These are phyloP conservation scores for Aquatica leii DNA, from an alignment of 2,888 invertebrate genomes.

Conservation along the genomic window DNA sequence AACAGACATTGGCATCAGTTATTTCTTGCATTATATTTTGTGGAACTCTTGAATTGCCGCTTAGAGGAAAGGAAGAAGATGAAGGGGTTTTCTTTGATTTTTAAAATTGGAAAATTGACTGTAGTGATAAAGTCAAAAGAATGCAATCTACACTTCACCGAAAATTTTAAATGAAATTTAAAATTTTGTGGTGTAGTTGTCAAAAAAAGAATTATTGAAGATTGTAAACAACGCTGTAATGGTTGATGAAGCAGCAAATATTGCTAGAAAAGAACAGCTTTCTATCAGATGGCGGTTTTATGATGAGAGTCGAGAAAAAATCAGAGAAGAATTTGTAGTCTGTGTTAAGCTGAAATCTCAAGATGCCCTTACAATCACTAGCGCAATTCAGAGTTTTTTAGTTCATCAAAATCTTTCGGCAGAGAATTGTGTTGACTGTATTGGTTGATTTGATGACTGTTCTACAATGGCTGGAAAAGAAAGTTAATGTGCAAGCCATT, in stretches of 20 bases:
- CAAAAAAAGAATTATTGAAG: too few species aligned
- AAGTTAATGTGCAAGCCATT: too few species aligned
- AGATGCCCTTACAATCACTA: too few species aligned
- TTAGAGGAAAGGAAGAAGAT: conserved; percentile 44
- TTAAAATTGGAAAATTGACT: conserved; percentile 41
- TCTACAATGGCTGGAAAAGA: conserved; percentile 46
- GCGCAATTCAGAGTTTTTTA: too few species aligned
- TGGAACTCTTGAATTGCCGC: conserved; percentile 44
- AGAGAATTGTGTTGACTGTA: conserved; percentile 43
- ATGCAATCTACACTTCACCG: conserved; percentile 51
- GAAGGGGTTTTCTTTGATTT: too few species aligned
- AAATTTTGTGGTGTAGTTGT: conserved; percentile 44
- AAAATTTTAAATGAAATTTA: conserved; percentile 53
- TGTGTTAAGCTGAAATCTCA: too few species aligned
- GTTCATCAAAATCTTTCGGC: conserved; percentile 31
- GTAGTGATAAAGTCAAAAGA: conserved; percentile 39
- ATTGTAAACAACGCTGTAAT: conserved; percentile 42
- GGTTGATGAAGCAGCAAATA: conserved; percentile 2
- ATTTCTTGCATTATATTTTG: conserved; percentile 42
- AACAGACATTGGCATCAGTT: too few species aligned
- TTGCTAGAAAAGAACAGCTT: conserved; percentile 34
- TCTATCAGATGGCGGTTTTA: conserved; percentile 45
- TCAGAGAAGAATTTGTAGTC: too few species aligned
- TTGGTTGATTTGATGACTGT: conserved; percentile 48
- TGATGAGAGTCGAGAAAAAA: too few species aligned